Conservation (phyloP, 2,888 invertebrate species). For the Phrixothrix hirtus region DNA sequence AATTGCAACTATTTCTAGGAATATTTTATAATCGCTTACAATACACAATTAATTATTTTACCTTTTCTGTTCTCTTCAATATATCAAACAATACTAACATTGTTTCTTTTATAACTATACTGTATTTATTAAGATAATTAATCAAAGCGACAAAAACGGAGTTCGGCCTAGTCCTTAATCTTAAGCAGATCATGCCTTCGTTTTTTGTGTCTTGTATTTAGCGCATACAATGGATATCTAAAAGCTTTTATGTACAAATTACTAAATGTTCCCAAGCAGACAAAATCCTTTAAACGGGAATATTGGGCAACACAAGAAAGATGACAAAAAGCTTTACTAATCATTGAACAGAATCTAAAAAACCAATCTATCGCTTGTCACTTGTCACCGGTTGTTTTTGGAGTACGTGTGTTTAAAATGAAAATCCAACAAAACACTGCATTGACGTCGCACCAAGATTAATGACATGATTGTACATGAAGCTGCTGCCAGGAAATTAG, state of each 20-base stretch:
- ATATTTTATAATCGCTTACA: no score
- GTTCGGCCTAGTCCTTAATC: no score
- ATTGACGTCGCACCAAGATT: constrained; percentile 52
- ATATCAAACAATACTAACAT: no score
- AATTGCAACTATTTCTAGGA: no score
- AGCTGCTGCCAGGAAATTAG: constrained; percentile 47
- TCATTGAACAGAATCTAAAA: constrained; percentile 49
- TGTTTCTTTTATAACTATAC: no score
- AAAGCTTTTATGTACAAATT: neutral
- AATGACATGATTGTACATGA: constrained; percentile 52
- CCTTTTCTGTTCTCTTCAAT: no score
- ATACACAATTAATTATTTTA: neutral
- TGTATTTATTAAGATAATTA: no score
- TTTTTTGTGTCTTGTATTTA: no score
- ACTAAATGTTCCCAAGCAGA: constrained; percentile 10
- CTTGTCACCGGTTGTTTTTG: constrained; percentile 52
- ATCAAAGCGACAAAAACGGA: no score
- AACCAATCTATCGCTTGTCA: constrained; percentile 54
- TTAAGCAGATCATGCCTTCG: no score
- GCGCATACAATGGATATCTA: no score
- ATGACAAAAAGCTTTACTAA: constrained; percentile 32
- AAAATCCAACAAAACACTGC: constrained; percentile 48
- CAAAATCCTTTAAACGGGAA: constrained; percentile 8
- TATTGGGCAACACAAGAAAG: constrained; percentile 17
- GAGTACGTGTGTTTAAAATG: constrained; percentile 48